Conservation (phyloP, 1,140 invertebrate species). For the Andrena cerasifolii region DNA sequence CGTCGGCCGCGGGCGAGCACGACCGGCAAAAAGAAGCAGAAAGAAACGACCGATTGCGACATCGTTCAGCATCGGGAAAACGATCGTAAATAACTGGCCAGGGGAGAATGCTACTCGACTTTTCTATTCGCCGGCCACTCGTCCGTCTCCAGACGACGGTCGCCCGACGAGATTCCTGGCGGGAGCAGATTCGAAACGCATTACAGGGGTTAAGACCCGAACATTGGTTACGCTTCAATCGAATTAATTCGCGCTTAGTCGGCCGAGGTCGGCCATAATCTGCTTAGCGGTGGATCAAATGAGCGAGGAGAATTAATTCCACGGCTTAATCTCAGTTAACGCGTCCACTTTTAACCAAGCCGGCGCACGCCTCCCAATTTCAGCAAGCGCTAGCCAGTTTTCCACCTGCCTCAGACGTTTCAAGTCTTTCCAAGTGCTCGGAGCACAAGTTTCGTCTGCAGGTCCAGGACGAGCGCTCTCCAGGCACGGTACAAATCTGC, state of each 20-base stretch:
- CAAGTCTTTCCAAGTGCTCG: no score
- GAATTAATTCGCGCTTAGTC: constrained; percentile 41
- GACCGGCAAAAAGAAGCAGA: constrained; percentile 21
- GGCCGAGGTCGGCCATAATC: constrained; percentile 24
- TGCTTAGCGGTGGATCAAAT: constrained; percentile 37
- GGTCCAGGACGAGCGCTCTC: not conserved
- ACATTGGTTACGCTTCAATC: constrained; percentile 43
- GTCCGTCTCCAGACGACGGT: constrained; percentile 13
- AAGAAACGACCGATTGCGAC: constrained; percentile 73
- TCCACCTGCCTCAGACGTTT: no score
- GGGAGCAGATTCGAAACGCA: constrained; percentile 8
- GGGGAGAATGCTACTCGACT: constrained; percentile 43
- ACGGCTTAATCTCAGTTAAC: constrained; percentile 28
- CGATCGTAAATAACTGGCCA: constrained; percentile 73
- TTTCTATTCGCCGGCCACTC: constrained; percentile 21
- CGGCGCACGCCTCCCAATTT: not conserved
- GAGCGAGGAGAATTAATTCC: constrained; percentile 33
- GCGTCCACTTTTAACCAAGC: constrained; percentile 2
- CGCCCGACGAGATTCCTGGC: not conserved
- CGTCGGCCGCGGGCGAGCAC: constrained; percentile 54
- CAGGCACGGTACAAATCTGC: constrained; percentile 68
- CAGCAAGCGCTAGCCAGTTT: not conserved
- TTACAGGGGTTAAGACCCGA: not conserved
- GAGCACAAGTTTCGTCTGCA: no score
- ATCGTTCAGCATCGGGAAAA: constrained; percentile 69